Evolutionary conservation across 1,140 invertebrate species (phyloP).

Genomic region (Apocrypta bakeri): DNA sequence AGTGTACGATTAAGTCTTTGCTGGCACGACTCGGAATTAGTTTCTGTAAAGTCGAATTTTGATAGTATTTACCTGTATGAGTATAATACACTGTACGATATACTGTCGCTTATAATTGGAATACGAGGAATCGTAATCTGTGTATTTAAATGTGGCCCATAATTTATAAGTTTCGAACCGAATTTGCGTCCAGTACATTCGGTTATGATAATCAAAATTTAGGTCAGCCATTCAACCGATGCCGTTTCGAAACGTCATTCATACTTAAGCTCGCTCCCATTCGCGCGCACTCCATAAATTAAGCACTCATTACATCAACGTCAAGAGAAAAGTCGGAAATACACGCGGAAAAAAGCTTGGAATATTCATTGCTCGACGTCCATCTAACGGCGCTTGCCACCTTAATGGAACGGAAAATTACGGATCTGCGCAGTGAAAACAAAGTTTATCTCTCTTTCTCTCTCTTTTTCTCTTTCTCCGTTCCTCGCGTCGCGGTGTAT

Average conservation of each 20-base stretch:
- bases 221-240: neutral
- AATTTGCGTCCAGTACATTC: neutral
- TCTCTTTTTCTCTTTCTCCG: neutral
- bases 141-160: neutral
- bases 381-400: neutral
- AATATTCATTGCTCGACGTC: constrained; percentile 33
- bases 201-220: neutral
- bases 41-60: no score
- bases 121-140: no score
- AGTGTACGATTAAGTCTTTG: neutral
- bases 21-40: no score
- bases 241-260: neutral
- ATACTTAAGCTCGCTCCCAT: neutral
- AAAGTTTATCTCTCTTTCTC: constrained; percentile 18
- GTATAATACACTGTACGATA: no score
- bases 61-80: no score
- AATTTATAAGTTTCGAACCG: neutral
- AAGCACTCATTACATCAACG: neutral
- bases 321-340: constrained; percentile 7
- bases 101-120: no score
- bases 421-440: constrained; percentile 13
- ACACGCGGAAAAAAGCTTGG: constrained; percentile 24
- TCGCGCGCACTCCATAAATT: neutral
- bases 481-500: neutral
- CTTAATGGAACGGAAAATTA: constrained; percentile 40